Evolutionary conservation across 2,888 invertebrate species (phyloP).

Genomic region (Malthinus flaveolus): DNA sequence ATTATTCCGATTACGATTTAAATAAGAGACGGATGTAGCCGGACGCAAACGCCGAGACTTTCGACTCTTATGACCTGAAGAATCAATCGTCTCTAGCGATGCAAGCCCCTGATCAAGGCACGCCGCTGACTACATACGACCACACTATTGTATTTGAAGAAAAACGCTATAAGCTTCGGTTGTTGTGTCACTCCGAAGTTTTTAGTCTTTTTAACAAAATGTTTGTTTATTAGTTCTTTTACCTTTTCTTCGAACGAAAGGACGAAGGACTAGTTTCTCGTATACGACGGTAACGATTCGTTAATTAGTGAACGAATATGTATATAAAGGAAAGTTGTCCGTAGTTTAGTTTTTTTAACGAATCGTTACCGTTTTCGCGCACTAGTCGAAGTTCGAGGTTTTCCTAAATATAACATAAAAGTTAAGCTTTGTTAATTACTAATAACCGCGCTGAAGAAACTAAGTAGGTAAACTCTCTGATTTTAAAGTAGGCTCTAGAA

Average conservation of each 20-base stretch:
- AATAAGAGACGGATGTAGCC: slow-evolving; percentile 29
- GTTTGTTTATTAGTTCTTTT: slow-evolving; percentile 25
- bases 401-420: slow-evolving; percentile 11
- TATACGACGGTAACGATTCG: slow-evolving; percentile 27
- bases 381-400: slow-evolving; percentile 17
- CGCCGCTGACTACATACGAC: slow-evolving; percentile 40
- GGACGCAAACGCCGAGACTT: slow-evolving; percentile 37
- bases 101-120: slow-evolving; percentile 43
- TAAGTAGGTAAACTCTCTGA: slow-evolving; percentile 45
- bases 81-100: slow-evolving; percentile 40
- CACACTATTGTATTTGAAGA: slow-evolving; percentile 22
- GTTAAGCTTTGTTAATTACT: slow-evolving; percentile 19
- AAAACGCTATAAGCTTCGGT: slow-evolving; percentile 27
- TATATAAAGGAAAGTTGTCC: slow-evolving; percentile 47
- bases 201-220: slow-evolving; percentile 14
- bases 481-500: slow-evolving; percentile 27
- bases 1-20: slow-evolving; percentile 13
- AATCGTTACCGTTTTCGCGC: slow-evolving; percentile 4
- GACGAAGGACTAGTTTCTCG: background rate
- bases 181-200: slow-evolving; percentile 42
- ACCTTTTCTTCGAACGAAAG: slow-evolving; percentile 8
- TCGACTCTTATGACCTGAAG: slow-evolving; percentile 48
- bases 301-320: slow-evolving; percentile 34
- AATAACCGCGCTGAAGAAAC: slow-evolving; percentile 13
- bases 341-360: slow-evolving; percentile 18